Evolutionary conservation across 92 coral and sea anemone species (phyloP), one percentile per base, ranked within the genome.

Genomic region (Virgularia gustaviana): DNA sequence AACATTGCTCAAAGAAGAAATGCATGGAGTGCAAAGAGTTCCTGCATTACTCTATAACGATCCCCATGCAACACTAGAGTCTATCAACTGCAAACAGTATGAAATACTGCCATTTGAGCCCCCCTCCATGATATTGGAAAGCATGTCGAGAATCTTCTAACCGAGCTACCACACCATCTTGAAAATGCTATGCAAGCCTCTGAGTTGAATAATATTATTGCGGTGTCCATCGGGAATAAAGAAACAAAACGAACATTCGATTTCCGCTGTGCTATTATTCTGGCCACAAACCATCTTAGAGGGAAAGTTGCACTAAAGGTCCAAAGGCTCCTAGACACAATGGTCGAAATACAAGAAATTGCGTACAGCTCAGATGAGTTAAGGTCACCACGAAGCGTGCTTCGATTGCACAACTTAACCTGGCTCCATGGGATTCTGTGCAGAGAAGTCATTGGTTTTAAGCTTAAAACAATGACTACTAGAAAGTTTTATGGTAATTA

Each of bases 21-120:
- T 47, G 3, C 55, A 47, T 47, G 55, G 8, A 8, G 45, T 39
- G 8, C 45, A 47, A 4, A 5, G 55, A 15, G 55, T 47, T 3
- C 55, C 55, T 4, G 55, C 55, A 47, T 23, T 58, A 30, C 20
- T 60, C 3, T 60, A 31, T 13, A 34, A 6, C 1, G 24, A 19
- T 60, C 67, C 67, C 19, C 16, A 30, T 19, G 39, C 16, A 30
- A 31, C 44, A 23, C 39, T 60, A 30, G 24, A 60, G 20, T 60
- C 67, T 32, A 60, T 60, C n/a, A 60, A 60, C 16, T 60, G 67
- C 24, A 24, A 35, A 22, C 5, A 18, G 35, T 85, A 85, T 78
- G 90, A 85, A 65, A 66, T 81, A 18, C 64, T 85, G 18, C 84
- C 87, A 0, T 42, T 58, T 38, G 86, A 81, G 67, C 86, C 86